phyloP scores from a whole-genome alignment of 1,140 invertebrate genomes.

The Calliphora vicina region DNA sequence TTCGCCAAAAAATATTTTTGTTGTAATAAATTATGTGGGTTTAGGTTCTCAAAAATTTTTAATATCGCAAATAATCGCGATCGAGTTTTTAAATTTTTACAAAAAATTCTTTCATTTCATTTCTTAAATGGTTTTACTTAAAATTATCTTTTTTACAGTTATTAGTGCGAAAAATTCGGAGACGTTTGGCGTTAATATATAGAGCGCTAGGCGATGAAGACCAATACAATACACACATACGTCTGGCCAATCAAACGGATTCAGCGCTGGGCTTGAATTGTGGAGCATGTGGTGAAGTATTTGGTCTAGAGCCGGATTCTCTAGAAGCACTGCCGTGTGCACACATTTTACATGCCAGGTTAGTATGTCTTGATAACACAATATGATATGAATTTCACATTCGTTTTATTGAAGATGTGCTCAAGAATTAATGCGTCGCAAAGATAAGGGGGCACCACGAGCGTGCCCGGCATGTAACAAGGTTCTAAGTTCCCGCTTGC shows the following conservation, averaged over 20 bases:
- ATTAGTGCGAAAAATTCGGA: conserved; percentile 77
- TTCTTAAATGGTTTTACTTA: too few species aligned
- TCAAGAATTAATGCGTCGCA: conserved; percentile 72
- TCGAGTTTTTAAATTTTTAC: too few species aligned
- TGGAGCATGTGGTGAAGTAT: conserved; percentile 77
- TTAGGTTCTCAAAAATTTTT: too few species aligned
- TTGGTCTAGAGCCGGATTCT: conserved; percentile 76
- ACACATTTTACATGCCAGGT: conserved; percentile 86
- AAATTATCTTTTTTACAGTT: conserved; percentile 69
- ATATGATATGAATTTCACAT: background rate
- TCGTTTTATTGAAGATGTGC: conserved; percentile 69
- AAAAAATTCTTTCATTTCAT: too few species aligned
- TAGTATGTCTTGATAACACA: conserved; percentile 12
- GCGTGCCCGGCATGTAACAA: conserved; percentile 73
- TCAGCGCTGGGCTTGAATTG: conserved; percentile 79
- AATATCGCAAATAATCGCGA: too few species aligned
- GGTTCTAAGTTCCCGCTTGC: conserved; percentile 69
- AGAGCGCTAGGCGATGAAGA: conserved; percentile 80
- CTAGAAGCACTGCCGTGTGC: conserved; percentile 83
- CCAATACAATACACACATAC: conserved; percentile 76
- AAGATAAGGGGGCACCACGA: conserved; percentile 70
- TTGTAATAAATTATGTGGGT: too few species aligned
- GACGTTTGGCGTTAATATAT: conserved; percentile 79
- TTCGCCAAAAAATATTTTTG: too few species aligned
- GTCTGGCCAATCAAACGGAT: conserved; percentile 74